Base-by-base conservation (phyloP, 2,797 vertebrate genomes). In the Acanthopagrus latus region DNA sequence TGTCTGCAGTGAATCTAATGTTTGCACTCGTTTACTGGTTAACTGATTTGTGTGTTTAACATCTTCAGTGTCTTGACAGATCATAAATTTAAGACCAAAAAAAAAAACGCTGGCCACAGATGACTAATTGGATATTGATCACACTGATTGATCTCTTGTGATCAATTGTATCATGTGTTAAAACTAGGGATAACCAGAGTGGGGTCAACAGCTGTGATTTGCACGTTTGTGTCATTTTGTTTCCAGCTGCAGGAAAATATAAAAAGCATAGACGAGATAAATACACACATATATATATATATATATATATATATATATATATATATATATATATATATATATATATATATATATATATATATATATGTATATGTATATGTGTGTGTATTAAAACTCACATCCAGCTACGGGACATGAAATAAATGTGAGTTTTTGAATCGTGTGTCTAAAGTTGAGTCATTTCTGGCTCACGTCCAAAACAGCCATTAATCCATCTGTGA, bases 101-200 rank as follows among this genome's bases (percentile, higher is more conserved):
- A 29, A 33, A 33, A 81, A 76, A 2, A 1, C 16, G 65, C 41
- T 21, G 25, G 2, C 52, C 20, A 44, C 56, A 72, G 16, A 84
- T 77, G 50, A 62, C 5, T 76, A 65, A 86, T 62, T 80, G 59
- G 18, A 71, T 87, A 89, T 85, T 82, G 84, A 86, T 86, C 54
- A 64, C 43, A 17, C 33, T 52, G 9, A 9, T 75, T 62, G 80
- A 90, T 83, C 33, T 64, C 46, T 6, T 29, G 2, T 14, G 21
- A 84, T 91, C 65, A 87, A 84, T 91, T 7, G 44, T 54, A 63
- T 69, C 10, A 7, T 56, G 33, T 78, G 59, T 73, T 71, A 41
- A 80, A 54, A 78, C 63, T 44, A 55, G 59, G 54, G 46, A 69
- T 55, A 12, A 62, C 20, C 14, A 51, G 43, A 27, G 10, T 41